Conservation (phyloP, 2,797 vertebrate species). For the Artibeus jamaicensis region DNA sequence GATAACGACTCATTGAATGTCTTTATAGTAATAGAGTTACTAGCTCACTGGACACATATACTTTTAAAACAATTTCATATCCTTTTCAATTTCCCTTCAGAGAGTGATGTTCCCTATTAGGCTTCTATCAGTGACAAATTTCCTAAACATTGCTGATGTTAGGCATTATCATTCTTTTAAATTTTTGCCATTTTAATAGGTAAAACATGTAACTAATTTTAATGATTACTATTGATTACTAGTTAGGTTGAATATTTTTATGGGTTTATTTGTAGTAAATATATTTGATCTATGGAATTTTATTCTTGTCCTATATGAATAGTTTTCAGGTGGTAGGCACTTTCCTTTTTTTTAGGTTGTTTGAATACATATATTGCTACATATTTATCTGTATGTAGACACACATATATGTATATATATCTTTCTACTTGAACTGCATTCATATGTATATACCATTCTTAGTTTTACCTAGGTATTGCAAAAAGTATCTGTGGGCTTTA, state of each 20-base stretch:
- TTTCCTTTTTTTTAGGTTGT: neutral
- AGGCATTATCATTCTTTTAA: neutral
- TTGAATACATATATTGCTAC: neutral
- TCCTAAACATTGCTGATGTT: neutral
- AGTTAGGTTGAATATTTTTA: conserved; percentile 28
- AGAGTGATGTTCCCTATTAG: neutral
- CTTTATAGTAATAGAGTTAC: conserved; percentile 7
- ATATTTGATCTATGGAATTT: neutral
- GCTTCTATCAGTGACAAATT: neutral
- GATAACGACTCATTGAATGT: neutral
- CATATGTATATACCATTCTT: neutral
- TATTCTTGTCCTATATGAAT: neutral
- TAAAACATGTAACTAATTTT: neutral
- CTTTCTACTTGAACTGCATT: neutral
- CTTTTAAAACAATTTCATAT: conserved; percentile 3
- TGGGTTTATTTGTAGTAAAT: neutral
- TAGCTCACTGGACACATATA: neutral
- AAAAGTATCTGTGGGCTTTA: neutral
- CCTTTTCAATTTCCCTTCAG: neutral
- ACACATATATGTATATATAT: neutral
- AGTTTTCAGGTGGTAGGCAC: neutral
- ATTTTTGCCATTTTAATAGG: neutral
- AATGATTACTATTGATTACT: conserved; percentile 19
- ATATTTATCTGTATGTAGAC: neutral
- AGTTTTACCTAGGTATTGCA: neutral